Base-by-base conservation (phyloP, 2,113 vertebrate genomes). In the Natator depressus region DNA sequence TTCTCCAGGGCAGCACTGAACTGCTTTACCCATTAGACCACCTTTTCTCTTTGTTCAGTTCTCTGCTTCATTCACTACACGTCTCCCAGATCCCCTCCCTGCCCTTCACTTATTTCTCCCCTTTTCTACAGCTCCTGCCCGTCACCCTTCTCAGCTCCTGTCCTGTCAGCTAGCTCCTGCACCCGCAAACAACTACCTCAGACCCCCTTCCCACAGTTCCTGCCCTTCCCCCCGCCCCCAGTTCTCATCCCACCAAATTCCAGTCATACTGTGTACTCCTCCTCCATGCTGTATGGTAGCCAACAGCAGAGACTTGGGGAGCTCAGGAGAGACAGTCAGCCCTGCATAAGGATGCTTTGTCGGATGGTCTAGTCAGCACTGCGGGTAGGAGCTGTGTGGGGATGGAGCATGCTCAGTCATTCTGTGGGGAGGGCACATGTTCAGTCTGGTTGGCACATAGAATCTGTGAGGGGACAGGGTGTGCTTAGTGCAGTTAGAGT, bases 401-500 rank as follows among this genome's bases (percentile, higher is more conserved):
- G 76, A 82, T 81, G 86, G 42, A 93, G 49, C 35, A 57, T 47
- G 13, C 53, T 89, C 19, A 13, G 6, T 80, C 31, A 6, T 29
- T 65, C 13, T 35, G 13, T 35, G 31, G n/a, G 72, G 85, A 80
- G 38, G 79, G 84, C 55, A 55, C 46, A 16, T 46, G 47, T 47
- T 87, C 87, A 94, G 62, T 82, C 84, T 51, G 96, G n/a, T 51
- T 95, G 90, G 83, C 83, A 85, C 57, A 29, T 4, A 55, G 42
- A 82, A 81, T 38, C 27, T 93, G 7, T 8, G 69, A 13, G 85
- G 25, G 31, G 54, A 82, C 81, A 84, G 47, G 91, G 38, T n/a
- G 55, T 54, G 9, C 57, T 91, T 16, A 13, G 6, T 81, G 94
- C 82, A 94, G 72, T 88, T 92, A 46, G 82, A 72, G 85, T 47